These are phyloP conservation scores for Magallana gigas DNA, from an alignment of 1,140 invertebrate genomes.

Conservation along the genomic window DNA sequence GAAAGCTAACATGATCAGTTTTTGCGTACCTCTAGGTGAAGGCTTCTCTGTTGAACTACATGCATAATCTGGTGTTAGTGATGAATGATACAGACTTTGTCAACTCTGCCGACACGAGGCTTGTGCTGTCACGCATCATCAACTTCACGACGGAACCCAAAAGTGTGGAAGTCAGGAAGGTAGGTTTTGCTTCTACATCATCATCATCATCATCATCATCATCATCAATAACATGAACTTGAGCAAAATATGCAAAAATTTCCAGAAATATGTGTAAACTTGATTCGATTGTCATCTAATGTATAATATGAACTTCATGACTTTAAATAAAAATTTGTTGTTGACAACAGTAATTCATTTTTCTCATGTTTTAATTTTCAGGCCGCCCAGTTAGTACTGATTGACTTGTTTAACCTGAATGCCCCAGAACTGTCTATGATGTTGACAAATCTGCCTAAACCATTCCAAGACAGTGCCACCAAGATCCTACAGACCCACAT, in stretches of 20 bases:
- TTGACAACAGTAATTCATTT: background rate
- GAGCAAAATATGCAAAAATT: too few species aligned
- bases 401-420: slow-evolving; percentile 93
- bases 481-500: slow-evolving; percentile 91
- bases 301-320: background rate
- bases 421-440: slow-evolving; percentile 91
- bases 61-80: slow-evolving; percentile 75
- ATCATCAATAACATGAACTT: too few species aligned
- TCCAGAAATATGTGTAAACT: background rate
- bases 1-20: too few species aligned
- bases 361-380: slow-evolving; percentile 59
- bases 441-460: slow-evolving; percentile 89
- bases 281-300: too few species aligned
- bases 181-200: slow-evolving; percentile 49
- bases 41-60: slow-evolving; percentile 78
- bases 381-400: slow-evolving; percentile 88
- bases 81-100: slow-evolving; percentile 80
- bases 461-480: slow-evolving; percentile 88
- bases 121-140: slow-evolving; percentile 81
- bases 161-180: slow-evolving; percentile 86
- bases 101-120: slow-evolving; percentile 78
- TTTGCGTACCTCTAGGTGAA: slow-evolving; percentile 75
- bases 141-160: slow-evolving; percentile 82
- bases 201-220: too few species aligned
- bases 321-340: background rate